phyloP scores from a whole-genome alignment of 2,888 invertebrate species.

The Nomada goodeniana region DNA sequence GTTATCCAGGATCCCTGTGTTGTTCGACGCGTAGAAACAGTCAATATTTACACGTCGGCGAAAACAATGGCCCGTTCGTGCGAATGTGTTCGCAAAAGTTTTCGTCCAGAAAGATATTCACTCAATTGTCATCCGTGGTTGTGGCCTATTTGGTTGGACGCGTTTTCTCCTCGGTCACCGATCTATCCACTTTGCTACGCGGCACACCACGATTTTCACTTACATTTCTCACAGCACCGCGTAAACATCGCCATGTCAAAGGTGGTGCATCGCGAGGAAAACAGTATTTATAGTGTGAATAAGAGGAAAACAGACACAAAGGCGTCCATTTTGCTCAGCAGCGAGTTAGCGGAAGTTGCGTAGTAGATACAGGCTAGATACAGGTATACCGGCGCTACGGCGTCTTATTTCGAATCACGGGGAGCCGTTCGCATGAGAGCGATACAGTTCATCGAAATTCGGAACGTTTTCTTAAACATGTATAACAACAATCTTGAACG shows the following conservation, averaged over 20 bases:
- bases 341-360: constrained; percentile 83
- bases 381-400: constrained; percentile 73
- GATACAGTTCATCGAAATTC: constrained; percentile 16
- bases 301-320: constrained; percentile 84
- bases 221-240: constrained; percentile 69
- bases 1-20: constrained; percentile 42
- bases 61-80: constrained; percentile 37
- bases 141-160: constrained; percentile 83
- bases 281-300: constrained; percentile 82
- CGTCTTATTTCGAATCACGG: constrained; percentile 70
- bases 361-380: constrained; percentile 79
- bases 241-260: constrained; percentile 77
- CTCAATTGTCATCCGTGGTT: constrained; percentile 83
- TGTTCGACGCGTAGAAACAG: constrained; percentile 24
- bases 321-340: constrained; percentile 84
- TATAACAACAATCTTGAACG: background rate
- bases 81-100: constrained; percentile 53
- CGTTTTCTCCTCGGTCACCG: constrained; percentile 70
- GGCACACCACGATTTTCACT: constrained; percentile 70
- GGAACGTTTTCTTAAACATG: background rate
- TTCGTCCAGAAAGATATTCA: constrained; percentile 70
- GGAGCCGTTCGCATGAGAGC: constrained; percentile 59
- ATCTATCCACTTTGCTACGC: constrained; percentile 55
- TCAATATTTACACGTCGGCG: constrained; percentile 32
- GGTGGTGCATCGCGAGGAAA: constrained; percentile 75